Evolutionary conservation across 1,140 invertebrate species (phyloP).

Genomic region (Zaprionus ghesquierei): DNA sequence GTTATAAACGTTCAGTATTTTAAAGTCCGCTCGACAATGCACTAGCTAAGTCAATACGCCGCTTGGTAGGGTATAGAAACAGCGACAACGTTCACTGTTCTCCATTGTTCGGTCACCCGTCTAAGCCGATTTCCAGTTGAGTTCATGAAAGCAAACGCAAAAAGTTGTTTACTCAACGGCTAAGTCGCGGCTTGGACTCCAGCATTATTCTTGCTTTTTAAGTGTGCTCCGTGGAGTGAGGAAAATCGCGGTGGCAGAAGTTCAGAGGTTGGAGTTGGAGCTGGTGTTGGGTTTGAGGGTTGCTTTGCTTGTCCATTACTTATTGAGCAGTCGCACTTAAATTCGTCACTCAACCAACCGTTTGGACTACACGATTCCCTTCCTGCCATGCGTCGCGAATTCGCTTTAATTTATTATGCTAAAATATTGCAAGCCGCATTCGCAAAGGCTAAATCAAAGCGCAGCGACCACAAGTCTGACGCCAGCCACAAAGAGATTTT

Average conservation of each 20-base stretch:
- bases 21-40: not conserved
- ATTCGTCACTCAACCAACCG: slow-evolving; percentile 68
- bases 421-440: slow-evolving; percentile 68
- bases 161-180: slow-evolving; percentile 76
- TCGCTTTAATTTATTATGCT: slow-evolving; percentile 79
- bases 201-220: slow-evolving; percentile 43
- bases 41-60: slow-evolving; percentile 2
- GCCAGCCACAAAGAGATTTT: slow-evolving; percentile 42
- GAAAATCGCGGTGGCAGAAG: not conserved
- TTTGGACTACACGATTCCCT: not conserved
- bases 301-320: slow-evolving; percentile 51
- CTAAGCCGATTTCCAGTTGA: slow-evolving; percentile 71
- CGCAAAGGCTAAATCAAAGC: slow-evolving; percentile 64
- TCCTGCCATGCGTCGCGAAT: slow-evolving; percentile 49
- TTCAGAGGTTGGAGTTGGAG: not conserved
- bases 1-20: no score
- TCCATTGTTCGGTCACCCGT: slow-evolving; percentile 24
- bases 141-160: slow-evolving; percentile 75
- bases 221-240: not conserved
- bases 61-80: slow-evolving; percentile 32
- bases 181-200: slow-evolving; percentile 58
- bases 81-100: slow-evolving; percentile 41
- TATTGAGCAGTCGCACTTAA: slow-evolving; percentile 72
- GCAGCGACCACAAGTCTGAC: slow-evolving; percentile 64
- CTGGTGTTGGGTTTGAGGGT: not conserved